Conservation (phyloP, 2,113 vertebrate genomes). For the Pterocles burchelli region DNA sequence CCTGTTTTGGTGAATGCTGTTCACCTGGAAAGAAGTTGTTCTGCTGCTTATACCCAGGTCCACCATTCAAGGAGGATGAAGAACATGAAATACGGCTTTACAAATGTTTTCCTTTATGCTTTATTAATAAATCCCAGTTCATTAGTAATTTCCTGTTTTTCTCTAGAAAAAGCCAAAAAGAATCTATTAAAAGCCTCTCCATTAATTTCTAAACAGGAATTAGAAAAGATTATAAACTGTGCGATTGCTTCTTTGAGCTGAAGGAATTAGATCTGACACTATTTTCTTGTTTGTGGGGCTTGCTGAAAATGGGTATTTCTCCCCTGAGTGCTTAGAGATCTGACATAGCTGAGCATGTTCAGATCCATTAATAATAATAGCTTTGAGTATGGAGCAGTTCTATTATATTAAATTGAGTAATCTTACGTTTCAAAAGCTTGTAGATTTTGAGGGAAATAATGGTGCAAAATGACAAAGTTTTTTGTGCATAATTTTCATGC, state of each 20-base stretch:
- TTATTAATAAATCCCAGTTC: not conserved
- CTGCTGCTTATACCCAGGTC: not conserved
- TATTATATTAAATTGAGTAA: slow-evolving; percentile 17
- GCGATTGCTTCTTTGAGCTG: slow-evolving; percentile 15
- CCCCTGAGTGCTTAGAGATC: not conserved
- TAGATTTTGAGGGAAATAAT: slow-evolving; percentile 8
- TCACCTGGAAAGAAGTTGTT: not conserved
- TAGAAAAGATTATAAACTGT: slow-evolving; percentile 8
- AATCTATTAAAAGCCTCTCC: slow-evolving; percentile 6
- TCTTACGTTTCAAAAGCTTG: slow-evolving; percentile 12
- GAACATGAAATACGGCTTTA: not conserved
- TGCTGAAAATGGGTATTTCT: slow-evolving; percentile 14
- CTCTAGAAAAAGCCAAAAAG: not conserved
- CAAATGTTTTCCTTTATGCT: not conserved
- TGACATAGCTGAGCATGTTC: not conserved
- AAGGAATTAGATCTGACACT: slow-evolving; percentile 12
- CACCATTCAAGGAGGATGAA: not conserved
- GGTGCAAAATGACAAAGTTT: slow-evolving; percentile 5
- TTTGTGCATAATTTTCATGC: not conserved
- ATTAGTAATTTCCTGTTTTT: slow-evolving; percentile 48
- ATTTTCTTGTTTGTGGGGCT: slow-evolving; percentile 20
- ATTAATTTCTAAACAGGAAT: slow-evolving; percentile 16
- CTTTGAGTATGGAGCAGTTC: not conserved
- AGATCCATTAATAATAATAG: slow-evolving; percentile 19
- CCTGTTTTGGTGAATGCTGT: not conserved